phyloP scores from a whole-genome alignment of 2,113 vertebrate genomes.

The Leptobrachium leishanense region DNA sequence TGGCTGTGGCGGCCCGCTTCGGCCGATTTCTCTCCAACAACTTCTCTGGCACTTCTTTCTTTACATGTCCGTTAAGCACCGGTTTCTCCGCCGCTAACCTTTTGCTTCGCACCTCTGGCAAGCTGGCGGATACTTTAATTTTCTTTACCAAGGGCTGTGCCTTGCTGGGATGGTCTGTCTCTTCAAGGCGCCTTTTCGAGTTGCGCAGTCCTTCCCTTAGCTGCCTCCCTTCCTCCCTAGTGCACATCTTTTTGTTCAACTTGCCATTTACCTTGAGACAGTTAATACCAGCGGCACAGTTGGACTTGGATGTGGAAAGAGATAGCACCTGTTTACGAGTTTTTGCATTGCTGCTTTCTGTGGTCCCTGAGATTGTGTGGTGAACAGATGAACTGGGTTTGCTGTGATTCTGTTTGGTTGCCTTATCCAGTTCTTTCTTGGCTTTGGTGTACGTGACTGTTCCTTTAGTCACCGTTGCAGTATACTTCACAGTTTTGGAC shows the following conservation, averaged over 20 bases:
- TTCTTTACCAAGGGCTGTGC: conserved; percentile 75
- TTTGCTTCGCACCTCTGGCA: conserved; percentile 81
- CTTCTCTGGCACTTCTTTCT: conserved; percentile 74
- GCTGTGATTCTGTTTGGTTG: conserved; percentile 96
- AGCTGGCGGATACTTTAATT: conserved; percentile 64
- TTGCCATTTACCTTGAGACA: conserved; percentile 86
- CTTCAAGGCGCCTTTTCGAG: conserved; percentile 91
- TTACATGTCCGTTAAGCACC: conserved; percentile 78
- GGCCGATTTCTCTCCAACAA: conserved; percentile 78
- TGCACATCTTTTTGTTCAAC: conserved; percentile 88
- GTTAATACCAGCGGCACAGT: conserved; percentile 69
- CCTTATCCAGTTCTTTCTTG: conserved; percentile 97
- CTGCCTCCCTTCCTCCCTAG: conserved; percentile 78
- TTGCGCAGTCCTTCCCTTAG: conserved; percentile 91
- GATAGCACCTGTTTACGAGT: conserved; percentile 99
- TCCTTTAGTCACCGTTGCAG: conserved; percentile 97
- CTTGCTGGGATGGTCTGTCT: conserved; percentile 71
- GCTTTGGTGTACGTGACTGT: conserved; percentile 99
- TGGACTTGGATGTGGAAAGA: conserved; percentile 75
- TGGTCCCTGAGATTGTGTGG: conserved; percentile 97
- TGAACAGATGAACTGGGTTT: conserved; percentile 88
- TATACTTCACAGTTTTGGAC: conserved; percentile 99
- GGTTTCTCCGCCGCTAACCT: conserved; percentile 71
- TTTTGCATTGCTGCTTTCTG: conserved; percentile 99
- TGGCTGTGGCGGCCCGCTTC: conserved; percentile 84